These are phyloP conservation scores for Coracias cyanogaster DNA, from an alignment of 2,797 vertebrate genomes.

Conservation along the genomic window DNA sequence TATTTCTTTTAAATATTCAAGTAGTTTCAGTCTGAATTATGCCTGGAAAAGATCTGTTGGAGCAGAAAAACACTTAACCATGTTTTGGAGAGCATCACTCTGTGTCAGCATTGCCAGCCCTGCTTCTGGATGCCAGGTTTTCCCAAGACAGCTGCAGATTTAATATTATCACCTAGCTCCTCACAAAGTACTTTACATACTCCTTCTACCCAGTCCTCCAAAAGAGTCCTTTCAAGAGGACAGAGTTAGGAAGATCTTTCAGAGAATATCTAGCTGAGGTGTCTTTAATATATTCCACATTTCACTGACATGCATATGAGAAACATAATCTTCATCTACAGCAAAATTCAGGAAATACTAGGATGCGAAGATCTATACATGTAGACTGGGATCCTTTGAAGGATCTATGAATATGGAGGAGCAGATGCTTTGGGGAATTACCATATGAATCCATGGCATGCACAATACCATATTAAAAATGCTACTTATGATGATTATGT, in stretches of 20 bases:
- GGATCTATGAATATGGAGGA: slow-evolving; percentile 43
- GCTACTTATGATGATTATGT: slow-evolving; percentile 33
- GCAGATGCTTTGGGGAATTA: slow-evolving; percentile 50
- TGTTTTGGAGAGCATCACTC: neutral
- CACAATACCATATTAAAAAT: slow-evolving; percentile 3
- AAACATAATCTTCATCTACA: neutral
- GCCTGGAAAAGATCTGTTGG: neutral
- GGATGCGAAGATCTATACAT: neutral
- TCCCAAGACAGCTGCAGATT: neutral
- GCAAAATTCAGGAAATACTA: neutral
- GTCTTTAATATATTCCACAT: neutral
- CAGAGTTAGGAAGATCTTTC: neutral
- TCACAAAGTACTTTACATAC: neutral
- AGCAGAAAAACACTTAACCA: neutral
- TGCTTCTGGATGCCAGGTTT: neutral
- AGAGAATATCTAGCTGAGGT: neutral
- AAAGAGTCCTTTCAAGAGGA: neutral
- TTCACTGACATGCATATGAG: neutral
- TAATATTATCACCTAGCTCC: neutral
- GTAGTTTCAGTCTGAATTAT: neutral
- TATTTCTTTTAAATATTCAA: neutral
- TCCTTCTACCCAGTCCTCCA: neutral
- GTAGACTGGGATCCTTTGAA: neutral
- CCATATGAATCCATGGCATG: neutral
- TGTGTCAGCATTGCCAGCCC: neutral